Percentiles rank a stretch among this genome's conserved stretches.
Evolutionary conservation across 2,797 vertebrate genomes (phyloP).

Genomic region (Otolemur crassicaudatus): DNA sequence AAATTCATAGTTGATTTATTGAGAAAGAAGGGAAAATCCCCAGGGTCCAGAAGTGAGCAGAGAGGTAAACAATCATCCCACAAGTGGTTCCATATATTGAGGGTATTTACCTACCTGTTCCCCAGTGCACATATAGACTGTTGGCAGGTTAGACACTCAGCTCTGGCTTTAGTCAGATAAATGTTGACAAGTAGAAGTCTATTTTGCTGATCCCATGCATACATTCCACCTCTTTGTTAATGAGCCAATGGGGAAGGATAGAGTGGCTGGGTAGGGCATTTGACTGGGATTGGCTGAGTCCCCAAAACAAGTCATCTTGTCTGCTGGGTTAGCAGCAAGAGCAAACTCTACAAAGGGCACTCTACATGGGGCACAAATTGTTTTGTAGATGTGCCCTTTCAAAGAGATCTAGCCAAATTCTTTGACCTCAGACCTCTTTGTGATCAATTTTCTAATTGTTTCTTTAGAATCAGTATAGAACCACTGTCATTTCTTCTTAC

Average conservation of each 20-base stretch:
- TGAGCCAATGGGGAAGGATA: background rate
- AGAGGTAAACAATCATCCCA: background rate
- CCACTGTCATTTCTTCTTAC: conserved; percentile 8
- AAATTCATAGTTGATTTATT: conserved; percentile 53
- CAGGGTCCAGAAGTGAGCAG: background rate
- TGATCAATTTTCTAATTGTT: conserved; percentile 11
- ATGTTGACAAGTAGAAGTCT: background rate
- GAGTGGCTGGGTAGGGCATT: background rate
- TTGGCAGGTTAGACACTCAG: background rate
- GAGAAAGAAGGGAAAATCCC: conserved; percentile 20
- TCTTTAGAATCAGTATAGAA: background rate
- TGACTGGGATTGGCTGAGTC: background rate
- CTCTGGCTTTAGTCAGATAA: background rate
- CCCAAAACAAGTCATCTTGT: background rate
- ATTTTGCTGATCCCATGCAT: background rate
- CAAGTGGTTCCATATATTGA: background rate
- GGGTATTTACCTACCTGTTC: background rate
- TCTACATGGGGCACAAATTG: background rate
- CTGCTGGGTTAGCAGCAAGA: background rate
- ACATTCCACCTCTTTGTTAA: conserved; percentile 25
- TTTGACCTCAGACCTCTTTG: background rate
- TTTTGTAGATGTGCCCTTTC: background rate
- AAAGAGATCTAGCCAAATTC: conserved; percentile 26
- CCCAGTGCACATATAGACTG: background rate
- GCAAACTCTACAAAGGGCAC: too few species aligned